Percentiles rank a stretch among this genome's conserved stretches.
These are phyloP conservation scores for Tricholaema leucomelas DNA, from an alignment of 2,113 vertebrate genomes.

Conservation along the genomic window DNA sequence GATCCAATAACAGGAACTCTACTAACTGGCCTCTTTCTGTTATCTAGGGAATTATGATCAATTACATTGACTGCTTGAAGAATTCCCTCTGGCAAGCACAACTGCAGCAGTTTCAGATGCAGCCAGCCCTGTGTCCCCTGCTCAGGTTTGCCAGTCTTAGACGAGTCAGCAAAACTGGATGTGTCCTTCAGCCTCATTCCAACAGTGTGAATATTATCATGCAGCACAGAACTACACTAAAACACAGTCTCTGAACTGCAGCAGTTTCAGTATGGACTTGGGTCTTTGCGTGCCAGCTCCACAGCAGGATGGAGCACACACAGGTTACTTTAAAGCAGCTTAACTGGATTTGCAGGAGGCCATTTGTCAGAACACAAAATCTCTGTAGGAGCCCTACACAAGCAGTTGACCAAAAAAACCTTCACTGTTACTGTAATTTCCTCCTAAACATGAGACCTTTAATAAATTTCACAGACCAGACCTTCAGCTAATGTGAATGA, in stretches of 20 bases:
- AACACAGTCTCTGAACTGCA: background rate
- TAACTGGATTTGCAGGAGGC: constrained; percentile 8
- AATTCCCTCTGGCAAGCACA: background rate
- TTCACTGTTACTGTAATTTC: constrained; percentile 33
- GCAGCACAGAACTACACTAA: background rate
- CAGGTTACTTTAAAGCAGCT: background rate
- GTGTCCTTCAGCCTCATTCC: background rate
- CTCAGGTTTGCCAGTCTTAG: background rate
- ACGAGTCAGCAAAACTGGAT: background rate
- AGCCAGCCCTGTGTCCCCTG: background rate
- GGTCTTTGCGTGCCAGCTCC: accelerated
- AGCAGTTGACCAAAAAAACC: constrained; percentile 3
- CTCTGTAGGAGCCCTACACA: background rate
- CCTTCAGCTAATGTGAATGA: background rate
- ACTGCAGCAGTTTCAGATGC: background rate
- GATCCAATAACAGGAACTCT: accelerated
- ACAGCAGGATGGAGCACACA: background rate
- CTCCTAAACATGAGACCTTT: background rate
- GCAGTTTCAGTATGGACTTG: accelerated
- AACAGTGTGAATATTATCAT: accelerated
- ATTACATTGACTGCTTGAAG: background rate
- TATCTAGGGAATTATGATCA: background rate
- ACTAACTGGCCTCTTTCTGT: background rate
- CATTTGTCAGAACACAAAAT: background rate
- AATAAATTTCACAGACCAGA: background rate